Evolutionary conservation across 2,113 vertebrate genomes (phyloP).

Genomic region (Rutilus rutilus): DNA sequence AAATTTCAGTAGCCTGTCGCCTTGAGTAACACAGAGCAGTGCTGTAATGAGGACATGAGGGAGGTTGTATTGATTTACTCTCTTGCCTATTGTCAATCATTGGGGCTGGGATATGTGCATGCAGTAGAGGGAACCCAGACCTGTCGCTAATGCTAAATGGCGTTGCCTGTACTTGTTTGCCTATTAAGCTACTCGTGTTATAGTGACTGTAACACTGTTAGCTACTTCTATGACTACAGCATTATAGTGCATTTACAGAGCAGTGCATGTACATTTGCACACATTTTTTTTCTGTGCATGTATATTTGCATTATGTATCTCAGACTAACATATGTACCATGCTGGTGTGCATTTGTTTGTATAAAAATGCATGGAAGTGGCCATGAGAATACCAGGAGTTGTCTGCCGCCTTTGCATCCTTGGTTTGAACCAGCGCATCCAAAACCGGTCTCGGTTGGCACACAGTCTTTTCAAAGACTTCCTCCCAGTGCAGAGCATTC

Average conservation of each 20-base stretch:
- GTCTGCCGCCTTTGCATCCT: neutral
- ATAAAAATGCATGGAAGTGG: neutral
- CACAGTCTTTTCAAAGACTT: constrained; percentile 33
- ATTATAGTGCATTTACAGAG: neutral
- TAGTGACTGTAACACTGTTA: constrained; percentile 30
- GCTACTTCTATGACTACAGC: constrained; percentile 21
- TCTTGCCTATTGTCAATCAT: constrained; percentile 44
- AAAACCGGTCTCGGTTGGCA: neutral
- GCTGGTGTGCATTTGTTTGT: neutral
- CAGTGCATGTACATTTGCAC: neutral
- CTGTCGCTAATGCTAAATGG: constrained; percentile 40
- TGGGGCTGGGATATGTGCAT: constrained; percentile 22
- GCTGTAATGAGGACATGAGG: constrained; percentile 53
- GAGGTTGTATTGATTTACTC: constrained; percentile 49
- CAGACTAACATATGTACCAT: neutral
- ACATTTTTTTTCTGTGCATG: neutral
- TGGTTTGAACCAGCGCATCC: constrained; percentile 30
- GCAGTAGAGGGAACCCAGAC: neutral
- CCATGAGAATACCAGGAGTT: neutral
- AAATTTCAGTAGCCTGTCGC: constrained; percentile 51
- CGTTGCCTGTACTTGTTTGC: constrained; percentile 38
- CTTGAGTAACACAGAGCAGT: constrained; percentile 34
- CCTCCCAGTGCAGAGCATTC: constrained; percentile 42
- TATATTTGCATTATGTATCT: neutral
- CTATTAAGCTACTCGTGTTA: constrained; percentile 47